phyloP scores from a whole-genome alignment of 2,888 invertebrate species.

The Drosophila ezoana region DNA sequence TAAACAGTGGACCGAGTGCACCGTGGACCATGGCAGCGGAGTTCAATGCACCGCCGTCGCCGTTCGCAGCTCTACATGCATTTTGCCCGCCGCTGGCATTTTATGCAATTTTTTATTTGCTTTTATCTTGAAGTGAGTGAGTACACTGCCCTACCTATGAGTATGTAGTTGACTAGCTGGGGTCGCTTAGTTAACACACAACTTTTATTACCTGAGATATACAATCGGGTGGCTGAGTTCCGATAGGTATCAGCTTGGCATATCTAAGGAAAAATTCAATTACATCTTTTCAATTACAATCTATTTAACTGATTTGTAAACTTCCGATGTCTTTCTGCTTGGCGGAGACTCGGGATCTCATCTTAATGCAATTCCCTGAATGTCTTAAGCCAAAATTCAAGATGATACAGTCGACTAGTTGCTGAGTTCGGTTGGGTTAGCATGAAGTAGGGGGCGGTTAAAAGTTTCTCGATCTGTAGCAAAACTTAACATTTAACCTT shows the following conservation, averaged over 20 bases:
- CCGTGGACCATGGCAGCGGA: constrained; percentile 39
- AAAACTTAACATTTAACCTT: too few species aligned
- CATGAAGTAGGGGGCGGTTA: too few species aligned
- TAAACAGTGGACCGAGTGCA: constrained; percentile 41
- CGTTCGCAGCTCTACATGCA: constrained; percentile 65
- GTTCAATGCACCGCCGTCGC: constrained; percentile 68
- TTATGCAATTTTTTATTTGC: constrained; percentile 78
- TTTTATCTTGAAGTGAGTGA: constrained; percentile 67
- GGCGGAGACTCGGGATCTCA: too few species aligned
- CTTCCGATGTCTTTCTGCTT: too few species aligned
- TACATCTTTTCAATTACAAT: neutral
- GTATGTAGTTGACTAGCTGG: constrained; percentile 7
- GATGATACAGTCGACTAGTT: too few species aligned
- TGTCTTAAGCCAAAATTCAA: too few species aligned
- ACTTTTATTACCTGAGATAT: constrained; percentile 14
- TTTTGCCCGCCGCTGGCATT: constrained; percentile 73
- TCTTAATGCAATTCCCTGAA: too few species aligned
- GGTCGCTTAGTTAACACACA: constrained; percentile 28
- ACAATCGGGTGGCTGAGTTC: constrained; percentile 14
- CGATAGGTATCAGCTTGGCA: neutral
- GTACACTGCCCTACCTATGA: constrained; percentile 57
- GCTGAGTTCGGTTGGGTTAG: too few species aligned
- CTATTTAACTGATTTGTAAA: too few species aligned
- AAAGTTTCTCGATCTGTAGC: too few species aligned
- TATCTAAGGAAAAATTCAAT: neutral